These are phyloP conservation scores for Lethenteron reissneri DNA, from an alignment of 2,113 vertebrate species.

Conservation along the genomic window DNA sequence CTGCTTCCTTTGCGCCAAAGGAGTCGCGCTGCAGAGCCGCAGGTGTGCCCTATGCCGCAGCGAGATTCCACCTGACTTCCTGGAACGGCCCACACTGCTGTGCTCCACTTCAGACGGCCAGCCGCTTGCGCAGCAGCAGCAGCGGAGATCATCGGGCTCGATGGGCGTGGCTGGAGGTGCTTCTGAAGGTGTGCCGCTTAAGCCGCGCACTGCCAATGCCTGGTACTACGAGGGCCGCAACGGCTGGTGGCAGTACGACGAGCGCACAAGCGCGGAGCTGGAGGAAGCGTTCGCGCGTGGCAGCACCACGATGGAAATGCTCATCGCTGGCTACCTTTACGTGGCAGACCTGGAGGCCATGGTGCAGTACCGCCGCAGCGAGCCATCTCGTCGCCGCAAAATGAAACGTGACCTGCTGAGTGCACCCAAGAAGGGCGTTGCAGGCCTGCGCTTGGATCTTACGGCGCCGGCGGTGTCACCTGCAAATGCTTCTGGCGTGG, in stretches of 20 bases:
- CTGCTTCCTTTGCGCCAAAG: constrained; percentile 87
- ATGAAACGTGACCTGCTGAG: constrained; percentile 79
- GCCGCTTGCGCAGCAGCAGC: constrained; percentile 33
- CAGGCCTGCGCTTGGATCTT: constrained; percentile 66
- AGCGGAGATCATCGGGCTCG: not conserved
- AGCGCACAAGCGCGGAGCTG: constrained; percentile 67
- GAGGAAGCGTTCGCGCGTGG: constrained; percentile 74
- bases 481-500: constrained; percentile 47
- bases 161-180: not conserved
- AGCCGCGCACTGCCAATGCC: constrained; percentile 20
- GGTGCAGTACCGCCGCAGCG: constrained; percentile 86
- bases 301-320: constrained; percentile 82
- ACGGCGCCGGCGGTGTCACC: constrained; percentile 28
- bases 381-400: constrained; percentile 66
- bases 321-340: constrained; percentile 83
- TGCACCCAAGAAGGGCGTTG: constrained; percentile 92
- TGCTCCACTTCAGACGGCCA: constrained; percentile 54
- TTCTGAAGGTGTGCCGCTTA: not conserved
- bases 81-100: constrained; percentile 65
- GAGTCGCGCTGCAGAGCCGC: constrained; percentile 91
- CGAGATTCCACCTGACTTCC: constrained; percentile 83
- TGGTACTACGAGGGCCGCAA: constrained; percentile 96
- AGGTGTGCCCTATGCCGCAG: constrained; percentile 78
- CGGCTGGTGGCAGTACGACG: constrained; percentile 97
- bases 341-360: constrained; percentile 84